Conservation (phyloP, 2,797 vertebrate genomes). For the Botia kubotai region DNA sequence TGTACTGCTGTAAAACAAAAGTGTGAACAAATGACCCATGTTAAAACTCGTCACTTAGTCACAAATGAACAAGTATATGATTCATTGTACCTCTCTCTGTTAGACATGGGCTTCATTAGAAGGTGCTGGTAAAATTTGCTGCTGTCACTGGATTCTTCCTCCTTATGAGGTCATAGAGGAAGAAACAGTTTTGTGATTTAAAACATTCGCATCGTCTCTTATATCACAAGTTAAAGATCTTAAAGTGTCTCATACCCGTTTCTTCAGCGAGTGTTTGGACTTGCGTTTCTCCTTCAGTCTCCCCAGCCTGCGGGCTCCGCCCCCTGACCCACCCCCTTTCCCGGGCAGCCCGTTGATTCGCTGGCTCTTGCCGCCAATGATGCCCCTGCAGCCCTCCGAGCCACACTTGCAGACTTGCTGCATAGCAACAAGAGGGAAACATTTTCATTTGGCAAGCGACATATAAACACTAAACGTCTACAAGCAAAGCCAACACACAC, state of each 20-base stretch:
- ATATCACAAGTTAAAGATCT: neutral
- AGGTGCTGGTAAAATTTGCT: constrained; percentile 90
- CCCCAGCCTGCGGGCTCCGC: constrained; percentile 84
- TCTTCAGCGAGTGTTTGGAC: constrained; percentile 97
- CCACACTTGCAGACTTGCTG: constrained; percentile 95
- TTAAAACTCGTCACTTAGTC: neutral
- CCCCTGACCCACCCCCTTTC: constrained; percentile 77
- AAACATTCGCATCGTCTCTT: neutral
- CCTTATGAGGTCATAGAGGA: constrained; percentile 68
- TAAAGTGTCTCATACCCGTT: constrained; percentile 79
- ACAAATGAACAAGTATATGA: neutral
- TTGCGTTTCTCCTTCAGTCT: constrained; percentile 97
- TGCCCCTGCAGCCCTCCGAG: constrained; percentile 92
- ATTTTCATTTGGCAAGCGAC: neutral
- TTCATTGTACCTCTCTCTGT: constrained; percentile 88
- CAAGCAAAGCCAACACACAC: neutral
- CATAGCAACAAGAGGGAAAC: constrained; percentile 37
- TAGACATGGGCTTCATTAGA: constrained; percentile 98
- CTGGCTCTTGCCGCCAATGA: constrained; percentile 94
- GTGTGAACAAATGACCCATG: neutral
- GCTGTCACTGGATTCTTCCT: constrained; percentile 91
- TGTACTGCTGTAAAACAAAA: neutral
- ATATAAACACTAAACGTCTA: neutral
- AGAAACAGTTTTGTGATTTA: constrained; percentile 4
- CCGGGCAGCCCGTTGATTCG: constrained; percentile 87